Conservation (phyloP, 2,113 vertebrate species). For the Hippocampus abdominalis region DNA sequence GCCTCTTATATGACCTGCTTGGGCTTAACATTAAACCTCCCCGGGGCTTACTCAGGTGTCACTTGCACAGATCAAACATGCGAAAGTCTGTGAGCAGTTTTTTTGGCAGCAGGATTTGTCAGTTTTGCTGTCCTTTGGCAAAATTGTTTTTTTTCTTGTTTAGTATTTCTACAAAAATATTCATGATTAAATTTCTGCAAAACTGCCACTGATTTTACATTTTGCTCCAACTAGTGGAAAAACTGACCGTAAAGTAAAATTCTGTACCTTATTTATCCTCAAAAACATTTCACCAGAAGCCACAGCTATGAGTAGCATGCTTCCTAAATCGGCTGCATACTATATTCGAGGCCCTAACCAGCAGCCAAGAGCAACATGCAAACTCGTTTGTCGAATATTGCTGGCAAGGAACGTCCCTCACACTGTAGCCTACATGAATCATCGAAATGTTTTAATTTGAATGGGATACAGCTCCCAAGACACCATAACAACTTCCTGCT, state of each 20-base stretch:
- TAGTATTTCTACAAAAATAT: too few species aligned
- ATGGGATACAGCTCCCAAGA: constrained; percentile 29
- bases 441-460: constrained; percentile 36
- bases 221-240: too few species aligned
- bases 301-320: background rate
- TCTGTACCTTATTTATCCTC: background rate
- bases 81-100: constrained; percentile 9
- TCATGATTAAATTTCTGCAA: too few species aligned
- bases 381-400: constrained; percentile 15
- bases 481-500: constrained; percentile 31
- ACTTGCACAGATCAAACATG: constrained; percentile 53
- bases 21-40: constrained; percentile 57
- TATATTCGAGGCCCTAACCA: background rate
- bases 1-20: constrained; percentile 61
- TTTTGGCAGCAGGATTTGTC: constrained; percentile 9
- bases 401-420: constrained; percentile 16
- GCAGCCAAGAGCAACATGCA: background rate
- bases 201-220: too few species aligned
- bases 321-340: background rate
- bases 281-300: background rate
- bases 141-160: background rate
- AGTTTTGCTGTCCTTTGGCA: background rate
- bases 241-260: background rate
- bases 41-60: constrained; percentile 52
- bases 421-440: constrained; percentile 8